A percentile compares a stretch with the other conserved stretches of the same genome.
phyloP scores from a whole-genome alignment of 2,113 vertebrate species.

The rabbit (Oryctolagus cuniculus) region mOryCun1.1 NC_091445.1:63560001-63560500 shows the following conservation, averaged over 20 bases:
- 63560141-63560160: slow-evolving; percentile 37
- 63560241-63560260: background rate
- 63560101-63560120: background rate
- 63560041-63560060: background rate
- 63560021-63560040: background rate
- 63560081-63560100: slow-evolving; percentile 64
- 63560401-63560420: too few species aligned
- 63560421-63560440: background rate
- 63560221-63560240: background rate
- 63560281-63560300: background rate
- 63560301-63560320: background rate
- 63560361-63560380: background rate
- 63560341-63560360: background rate
- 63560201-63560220: background rate
- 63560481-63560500: background rate
- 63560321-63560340: background rate
- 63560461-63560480: background rate
- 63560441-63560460: background rate
- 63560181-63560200: background rate
- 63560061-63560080: slow-evolving; percentile 43
- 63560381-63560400: background rate
- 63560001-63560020: slow-evolving; percentile 3
- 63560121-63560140: background rate
- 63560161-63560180: slow-evolving; percentile 49
- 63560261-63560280: background rate